Percentiles rank a stretch among this genome's conserved stretches.
Evolutionary conservation across 2,888 invertebrate species (phyloP).

Genomic region (Sinhomidia bicolor): DNA sequence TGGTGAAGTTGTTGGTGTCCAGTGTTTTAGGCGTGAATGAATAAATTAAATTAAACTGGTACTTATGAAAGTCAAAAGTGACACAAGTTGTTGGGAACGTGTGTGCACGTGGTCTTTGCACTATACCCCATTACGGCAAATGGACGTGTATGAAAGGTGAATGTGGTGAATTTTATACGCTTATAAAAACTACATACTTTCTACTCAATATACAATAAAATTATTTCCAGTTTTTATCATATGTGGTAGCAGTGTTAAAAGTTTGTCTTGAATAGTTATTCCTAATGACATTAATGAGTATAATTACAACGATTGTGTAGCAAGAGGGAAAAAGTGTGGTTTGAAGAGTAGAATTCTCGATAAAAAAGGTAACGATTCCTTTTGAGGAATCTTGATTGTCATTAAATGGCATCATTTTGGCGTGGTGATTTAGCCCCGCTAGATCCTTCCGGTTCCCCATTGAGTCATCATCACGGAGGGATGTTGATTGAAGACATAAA

Average conservation of each 20-base stretch:
- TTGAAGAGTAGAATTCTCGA: neutral
- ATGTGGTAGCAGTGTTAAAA: too few relatives aligned
- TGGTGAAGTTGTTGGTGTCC: slow-evolving; percentile 31
- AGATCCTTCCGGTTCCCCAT: slow-evolving; percentile 78
- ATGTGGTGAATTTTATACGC: neutral
- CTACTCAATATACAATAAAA: too few relatives aligned
- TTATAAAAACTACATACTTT: too few relatives aligned
- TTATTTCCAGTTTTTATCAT: too few relatives aligned
- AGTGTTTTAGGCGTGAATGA: neutral
- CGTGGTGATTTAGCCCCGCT: slow-evolving; percentile 77
- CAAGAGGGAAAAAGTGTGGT: neutral
- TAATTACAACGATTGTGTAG: neutral
- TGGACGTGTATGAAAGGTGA: neutral
- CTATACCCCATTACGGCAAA: slow-evolving; percentile 25
- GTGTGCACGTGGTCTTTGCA: slow-evolving; percentile 55
- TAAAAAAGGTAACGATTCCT: slow-evolving; percentile 22
- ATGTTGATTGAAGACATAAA: slow-evolving; percentile 79
- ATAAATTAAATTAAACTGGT: neutral
- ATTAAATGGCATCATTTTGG: slow-evolving; percentile 77
- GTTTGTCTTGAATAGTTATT: neutral
- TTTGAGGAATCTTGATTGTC: slow-evolving; percentile 33
- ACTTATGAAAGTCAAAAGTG: slow-evolving; percentile 1
- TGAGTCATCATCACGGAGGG: slow-evolving; percentile 78
- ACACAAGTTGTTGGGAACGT: neutral
- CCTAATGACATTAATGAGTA: neutral